A percentile compares a stretch with the other conserved stretches of the same genome.
These are phyloP conservation scores for Hucho hucho DNA, from an alignment of 2,113 vertebrate genomes.

Conservation along the genomic window DNA sequence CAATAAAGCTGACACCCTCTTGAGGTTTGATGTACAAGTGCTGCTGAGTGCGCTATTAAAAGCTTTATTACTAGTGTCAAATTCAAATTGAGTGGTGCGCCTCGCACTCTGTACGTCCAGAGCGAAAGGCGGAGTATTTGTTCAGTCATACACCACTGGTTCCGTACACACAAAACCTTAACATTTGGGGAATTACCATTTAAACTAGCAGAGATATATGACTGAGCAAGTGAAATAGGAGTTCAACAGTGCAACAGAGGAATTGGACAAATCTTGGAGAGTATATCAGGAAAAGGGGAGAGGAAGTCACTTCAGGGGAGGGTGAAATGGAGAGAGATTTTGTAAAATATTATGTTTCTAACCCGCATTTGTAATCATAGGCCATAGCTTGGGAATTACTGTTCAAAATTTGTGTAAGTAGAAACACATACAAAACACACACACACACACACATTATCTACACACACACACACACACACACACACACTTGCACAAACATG, in stretches of 20 bases:
- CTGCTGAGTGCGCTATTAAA: slow-evolving; percentile 52
- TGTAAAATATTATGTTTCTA: not conserved
- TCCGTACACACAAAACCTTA: not conserved
- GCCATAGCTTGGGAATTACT: not conserved
- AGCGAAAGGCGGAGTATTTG: slow-evolving; percentile 10
- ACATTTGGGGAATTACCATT: slow-evolving; percentile 19
- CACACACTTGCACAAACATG: too few species aligned
- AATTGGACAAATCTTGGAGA: not conserved
- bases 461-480: too few species aligned
- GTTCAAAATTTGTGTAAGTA: too few species aligned
- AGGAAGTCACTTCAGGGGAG: not conserved
- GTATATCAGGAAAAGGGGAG: not conserved
- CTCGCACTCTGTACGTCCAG: slow-evolving; percentile 3
- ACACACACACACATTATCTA: too few species aligned
- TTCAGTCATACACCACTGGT: slow-evolving; percentile 8
- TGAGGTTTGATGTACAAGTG: slow-evolving; percentile 50
- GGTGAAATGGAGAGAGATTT: not conserved
- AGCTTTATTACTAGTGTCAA: slow-evolving; percentile 59
- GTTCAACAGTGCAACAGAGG: slow-evolving; percentile 9
- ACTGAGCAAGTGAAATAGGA: not conserved
- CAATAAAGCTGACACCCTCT: slow-evolving; percentile 55
- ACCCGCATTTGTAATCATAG: not conserved
- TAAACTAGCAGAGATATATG: not conserved
- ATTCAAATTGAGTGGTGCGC: slow-evolving; percentile 51
- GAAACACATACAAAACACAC: too few species aligned